A percentile compares a stretch with the other conserved stretches of the same genome.
phyloP scores from a whole-genome alignment of 1,140 invertebrate species.

The Bathynomus jamesi region DNA sequence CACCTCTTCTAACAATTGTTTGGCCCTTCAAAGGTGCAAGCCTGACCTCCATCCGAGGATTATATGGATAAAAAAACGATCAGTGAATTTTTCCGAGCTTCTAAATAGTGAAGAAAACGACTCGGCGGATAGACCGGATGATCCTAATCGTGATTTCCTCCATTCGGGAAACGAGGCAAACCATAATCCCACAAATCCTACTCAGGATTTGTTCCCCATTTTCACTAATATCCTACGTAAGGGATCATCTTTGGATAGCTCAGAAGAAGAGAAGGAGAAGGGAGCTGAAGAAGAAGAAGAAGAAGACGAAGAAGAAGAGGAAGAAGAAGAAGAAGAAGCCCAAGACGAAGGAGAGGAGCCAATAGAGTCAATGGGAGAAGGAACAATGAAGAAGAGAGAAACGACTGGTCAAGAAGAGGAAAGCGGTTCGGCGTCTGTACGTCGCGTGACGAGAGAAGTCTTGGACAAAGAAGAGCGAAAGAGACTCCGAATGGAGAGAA shows the following conservation, averaged over 20 bases:
- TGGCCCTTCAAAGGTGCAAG: slow-evolving; percentile 53
- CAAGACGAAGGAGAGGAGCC: background rate
- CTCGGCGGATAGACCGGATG: background rate
- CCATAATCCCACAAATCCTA: background rate
- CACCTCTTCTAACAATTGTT: too few species aligned
- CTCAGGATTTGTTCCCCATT: slow-evolving; percentile 2
- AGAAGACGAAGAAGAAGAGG: background rate
- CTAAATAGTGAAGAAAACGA: background rate
- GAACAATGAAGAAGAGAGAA: background rate
- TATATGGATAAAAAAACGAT: slow-evolving; percentile 34
- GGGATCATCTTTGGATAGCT: too few species aligned
- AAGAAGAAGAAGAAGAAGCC: background rate
- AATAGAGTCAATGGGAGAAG: background rate
- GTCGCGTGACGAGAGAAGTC: slow-evolving; percentile 10
- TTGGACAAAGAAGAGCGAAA: slow-evolving; percentile 46
- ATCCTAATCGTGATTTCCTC: too few species aligned
- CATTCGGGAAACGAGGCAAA: too few species aligned
- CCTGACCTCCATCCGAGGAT: slow-evolving; percentile 29
- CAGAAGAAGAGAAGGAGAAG: too few species aligned
- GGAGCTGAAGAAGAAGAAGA: too few species aligned
- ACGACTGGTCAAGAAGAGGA: slow-evolving; percentile 33
- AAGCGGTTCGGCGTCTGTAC: slow-evolving; percentile 34
- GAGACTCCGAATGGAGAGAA: slow-evolving; percentile 38
- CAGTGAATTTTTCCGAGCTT: slow-evolving; percentile 1
- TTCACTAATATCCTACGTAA: background rate